Evolutionary conservation across 2,797 vertebrate genomes (phyloP), one percentile per base, ranked within the genome.

Genomic region (Alca torda): DNA sequence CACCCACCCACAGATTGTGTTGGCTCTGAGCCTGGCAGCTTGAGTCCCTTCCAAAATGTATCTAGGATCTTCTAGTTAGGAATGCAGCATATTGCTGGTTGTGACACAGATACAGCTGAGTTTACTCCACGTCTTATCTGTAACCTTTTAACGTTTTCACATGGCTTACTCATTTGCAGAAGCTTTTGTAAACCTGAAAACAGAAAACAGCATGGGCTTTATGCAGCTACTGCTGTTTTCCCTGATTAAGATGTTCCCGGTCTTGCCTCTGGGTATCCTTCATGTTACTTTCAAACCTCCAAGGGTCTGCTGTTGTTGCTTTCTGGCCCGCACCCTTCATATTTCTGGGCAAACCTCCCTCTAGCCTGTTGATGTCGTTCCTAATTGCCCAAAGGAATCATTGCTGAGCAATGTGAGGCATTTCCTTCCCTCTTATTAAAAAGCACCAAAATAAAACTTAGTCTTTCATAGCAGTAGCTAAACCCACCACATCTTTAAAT

Each of bases 341-440:
- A 92, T 95, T 96, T 94, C 96, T 95, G 95, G 93, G 89, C 90
- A 97, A 95, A 93, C 65, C 81, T 94, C 92, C 83, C 80, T 92
- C 87, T 73, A 92, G 89, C 88, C 87, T 95, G 96, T 95, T 96
- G 93, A 87, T 95, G 94, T 96, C 2, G 51, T 87, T 96, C 84
- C 60, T 97, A 93, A 93, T 96, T 96, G 92, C 95, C 97, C 93
- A 95, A 94, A 97, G 86, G 93, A 96, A 92, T 96, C 88, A 97
- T 76, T 91, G 95, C 93, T 93, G 75, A 97, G 91, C 81, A 96
- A 95, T 95, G 93, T 93, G 89, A 96, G 72, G 95, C 90, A 97
- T 97, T 97, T 97, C 97, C 96, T 97, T 96, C 75, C 69, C 82
- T 84, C 91, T 93, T 96, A 93, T 94, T 96, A 96, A 95, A 96